Conservation (phyloP, 2,797 vertebrate genomes). For the Rhinatrema bivittatum region DNA sequence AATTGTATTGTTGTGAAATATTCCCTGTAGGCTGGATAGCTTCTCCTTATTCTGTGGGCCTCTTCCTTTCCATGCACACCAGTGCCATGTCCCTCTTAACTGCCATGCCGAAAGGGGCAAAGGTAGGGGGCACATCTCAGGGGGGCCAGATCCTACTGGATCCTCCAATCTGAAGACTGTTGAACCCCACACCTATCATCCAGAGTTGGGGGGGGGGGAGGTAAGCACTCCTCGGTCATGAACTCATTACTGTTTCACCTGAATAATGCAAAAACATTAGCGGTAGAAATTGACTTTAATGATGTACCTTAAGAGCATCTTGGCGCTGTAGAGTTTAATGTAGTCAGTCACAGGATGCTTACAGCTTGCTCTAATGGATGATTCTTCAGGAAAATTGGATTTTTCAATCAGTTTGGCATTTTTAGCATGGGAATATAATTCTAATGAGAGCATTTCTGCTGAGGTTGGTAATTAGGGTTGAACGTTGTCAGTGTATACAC, state of each 20-base stretch:
- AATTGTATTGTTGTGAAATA: too few species aligned
- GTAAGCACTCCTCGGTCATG: neutral
- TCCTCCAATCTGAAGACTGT: too few species aligned
- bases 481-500: slow-evolving; percentile 49
- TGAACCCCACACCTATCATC: neutral
- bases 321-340: slow-evolving; percentile 46
- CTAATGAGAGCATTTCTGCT: slow-evolving; percentile 51
- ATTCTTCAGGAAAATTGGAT: slow-evolving; percentile 46
- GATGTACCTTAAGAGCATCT: slow-evolving; percentile 45
- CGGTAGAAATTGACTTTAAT: slow-evolving; percentile 48
- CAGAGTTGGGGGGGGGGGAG: slow-evolving; percentile 13
- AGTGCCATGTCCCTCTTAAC: too few species aligned
- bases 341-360: too few species aligned
- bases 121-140: too few species aligned
- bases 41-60: too few species aligned
- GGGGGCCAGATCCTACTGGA: too few species aligned
- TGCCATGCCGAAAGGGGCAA: too few species aligned
- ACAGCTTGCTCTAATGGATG: slow-evolving; percentile 60
- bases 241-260: slow-evolving; percentile 23
- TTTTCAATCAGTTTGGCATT: slow-evolving; percentile 56
- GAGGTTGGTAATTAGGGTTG: slow-evolving; percentile 59
- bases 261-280: slow-evolving; percentile 45
- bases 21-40: too few species aligned
- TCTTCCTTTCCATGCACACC: too few species aligned
- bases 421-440: slow-evolving; percentile 49